Conservation (phyloP, 2,888 invertebrate species). For the Trichogramma evanescens region DNA sequence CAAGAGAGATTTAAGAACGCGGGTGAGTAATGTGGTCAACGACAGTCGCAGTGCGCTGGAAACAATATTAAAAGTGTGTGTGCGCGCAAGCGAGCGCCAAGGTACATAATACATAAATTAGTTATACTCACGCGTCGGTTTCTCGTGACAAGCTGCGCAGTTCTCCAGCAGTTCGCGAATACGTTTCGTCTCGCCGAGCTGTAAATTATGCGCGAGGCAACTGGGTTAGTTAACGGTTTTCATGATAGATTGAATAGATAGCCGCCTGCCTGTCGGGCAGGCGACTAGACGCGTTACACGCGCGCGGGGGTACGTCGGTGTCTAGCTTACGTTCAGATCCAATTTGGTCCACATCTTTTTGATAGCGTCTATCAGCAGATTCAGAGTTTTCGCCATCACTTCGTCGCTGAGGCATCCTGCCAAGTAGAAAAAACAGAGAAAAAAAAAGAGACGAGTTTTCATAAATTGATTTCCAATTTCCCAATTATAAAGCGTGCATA, state of each 20-base stretch:
- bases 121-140: slow-evolving; percentile 34
- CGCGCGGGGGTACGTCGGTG: too few species aligned
- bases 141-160: slow-evolving; percentile 63
- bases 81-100: background rate
- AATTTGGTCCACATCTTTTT: slow-evolving; percentile 66
- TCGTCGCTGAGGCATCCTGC: slow-evolving; percentile 47
- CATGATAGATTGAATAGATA: too few species aligned
- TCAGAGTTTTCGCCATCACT: slow-evolving; percentile 59
- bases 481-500: too few species aligned
- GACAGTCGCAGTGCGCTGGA: background rate
- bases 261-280: too few species aligned
- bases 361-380: slow-evolving; percentile 60
- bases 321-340: slow-evolving; percentile 47
- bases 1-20: too few species aligned
- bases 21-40: background rate
- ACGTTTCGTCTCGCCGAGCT: slow-evolving; percentile 60
- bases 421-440: background rate
- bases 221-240: too few species aligned
- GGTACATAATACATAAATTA: slow-evolving; percentile 23
- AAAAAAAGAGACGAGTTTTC: background rate
- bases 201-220: slow-evolving; percentile 20
- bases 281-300: too few species aligned
- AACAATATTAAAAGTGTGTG: background rate
- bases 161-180: slow-evolving; percentile 67
- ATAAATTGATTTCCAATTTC: too few species aligned